Evolutionary conservation across 2,888 invertebrate genomes (phyloP).

Genomic region (Flabesymbios commensalis): DNA sequence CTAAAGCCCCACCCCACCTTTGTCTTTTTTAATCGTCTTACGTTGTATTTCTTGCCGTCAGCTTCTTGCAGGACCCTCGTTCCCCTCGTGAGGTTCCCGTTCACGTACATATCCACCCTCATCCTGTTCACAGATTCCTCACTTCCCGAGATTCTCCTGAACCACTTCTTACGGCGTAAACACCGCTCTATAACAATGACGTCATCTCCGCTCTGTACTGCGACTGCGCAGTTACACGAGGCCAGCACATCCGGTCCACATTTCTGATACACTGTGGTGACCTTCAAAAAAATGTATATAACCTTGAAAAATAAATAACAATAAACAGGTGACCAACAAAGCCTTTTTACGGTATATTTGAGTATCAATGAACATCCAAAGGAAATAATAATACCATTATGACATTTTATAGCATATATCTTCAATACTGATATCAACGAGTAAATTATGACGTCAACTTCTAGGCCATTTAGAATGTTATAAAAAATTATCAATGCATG

Average conservation of each 20-base stretch:
- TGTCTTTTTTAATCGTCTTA: no score
- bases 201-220: slow-evolving; percentile 33
- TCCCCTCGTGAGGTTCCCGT: slow-evolving; percentile 31
- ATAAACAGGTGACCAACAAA: neutral
- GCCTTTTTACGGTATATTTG: neutral
- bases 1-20: no score
- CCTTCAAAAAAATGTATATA: slow-evolving; percentile 15
- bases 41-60: slow-evolving; percentile 29
- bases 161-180: neutral
- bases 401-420: neutral
- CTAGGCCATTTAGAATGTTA: no score
- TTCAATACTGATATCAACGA: no score
- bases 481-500: no score
- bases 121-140: neutral
- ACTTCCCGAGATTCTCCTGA: neutral
- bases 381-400: neutral
- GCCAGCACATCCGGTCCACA: slow-evolving; percentile 22
- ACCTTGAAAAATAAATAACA: neutral
- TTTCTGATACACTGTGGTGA: slow-evolving; percentile 30
- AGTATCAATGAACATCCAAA: neutral
- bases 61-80: slow-evolving; percentile 22
- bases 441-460: no score
- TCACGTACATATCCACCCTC: slow-evolving; percentile 21
- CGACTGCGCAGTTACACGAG: slow-evolving; percentile 38
- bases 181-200: slow-evolving; percentile 33